These are phyloP conservation scores for Hoplostethus atlanticus DNA, from an alignment of 2,797 vertebrate genomes.

Conservation along the genomic window DNA sequence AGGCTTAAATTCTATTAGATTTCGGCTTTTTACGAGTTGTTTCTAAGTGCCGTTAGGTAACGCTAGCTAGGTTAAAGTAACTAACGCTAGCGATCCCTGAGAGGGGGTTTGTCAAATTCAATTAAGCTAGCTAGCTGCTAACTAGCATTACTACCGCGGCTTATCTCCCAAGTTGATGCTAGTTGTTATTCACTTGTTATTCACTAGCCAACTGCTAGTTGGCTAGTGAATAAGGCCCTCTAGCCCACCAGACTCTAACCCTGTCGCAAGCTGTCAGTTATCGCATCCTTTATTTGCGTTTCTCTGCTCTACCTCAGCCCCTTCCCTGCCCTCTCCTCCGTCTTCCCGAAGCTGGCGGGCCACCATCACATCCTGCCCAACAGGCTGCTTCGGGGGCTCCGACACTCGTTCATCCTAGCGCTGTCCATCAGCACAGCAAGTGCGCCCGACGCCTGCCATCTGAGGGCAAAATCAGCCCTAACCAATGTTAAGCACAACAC, in stretches of 20 bases:
- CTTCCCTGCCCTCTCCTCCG: slow-evolving; percentile 6
- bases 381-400: slow-evolving; percentile 76
- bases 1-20: not conserved
- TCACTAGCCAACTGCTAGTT: not conserved
- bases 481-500: slow-evolving; percentile 65
- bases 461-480: slow-evolving; percentile 54
- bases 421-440: slow-evolving; percentile 76
- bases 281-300: slow-evolving; percentile 1
- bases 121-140: accelerated
- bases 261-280: not conserved
- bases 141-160: accelerated
- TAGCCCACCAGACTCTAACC: not conserved
- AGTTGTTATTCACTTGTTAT: too few species aligned
- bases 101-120: not conserved
- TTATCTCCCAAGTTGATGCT: not conserved
- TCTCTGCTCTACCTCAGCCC: slow-evolving; percentile 23
- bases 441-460: slow-evolving; percentile 53
- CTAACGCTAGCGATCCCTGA: slow-evolving; percentile 3
- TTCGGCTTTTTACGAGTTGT: not conserved
- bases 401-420: slow-evolving; percentile 76
- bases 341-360: slow-evolving; percentile 76
- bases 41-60: not conserved
- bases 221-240: not conserved
- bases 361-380: slow-evolving; percentile 69
- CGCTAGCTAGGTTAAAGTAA: slow-evolving; percentile 4